A percentile compares a stretch with the other conserved stretches of the same genome.
phyloP scores from a whole-genome alignment of 23 tunicate species.

The Halocynthia roretzi region DNA sequence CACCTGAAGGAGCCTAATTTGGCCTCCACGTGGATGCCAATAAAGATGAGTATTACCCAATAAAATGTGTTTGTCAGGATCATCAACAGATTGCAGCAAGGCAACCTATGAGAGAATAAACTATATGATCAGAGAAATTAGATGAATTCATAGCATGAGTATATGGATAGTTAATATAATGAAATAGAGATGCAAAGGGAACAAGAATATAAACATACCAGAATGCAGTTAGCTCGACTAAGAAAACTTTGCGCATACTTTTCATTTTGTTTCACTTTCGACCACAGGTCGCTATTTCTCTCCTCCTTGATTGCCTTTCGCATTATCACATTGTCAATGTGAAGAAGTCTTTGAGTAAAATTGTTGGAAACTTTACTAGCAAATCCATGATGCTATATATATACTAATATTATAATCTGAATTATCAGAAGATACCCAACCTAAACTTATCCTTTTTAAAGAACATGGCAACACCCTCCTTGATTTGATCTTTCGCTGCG shows the following conservation, averaged over 20 bases:
- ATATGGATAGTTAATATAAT: background rate
- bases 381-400: background rate
- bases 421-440: too few relatives aligned
- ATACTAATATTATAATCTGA: background rate
- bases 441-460: slow-evolving; percentile 49
- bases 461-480: slow-evolving; percentile 84
- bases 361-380: background rate
- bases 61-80: slow-evolving; percentile 35
- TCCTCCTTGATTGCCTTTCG: slow-evolving; percentile 17
- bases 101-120: slow-evolving; percentile 27
- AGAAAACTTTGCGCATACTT: slow-evolving; percentile 8
- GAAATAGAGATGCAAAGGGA: too few relatives aligned
- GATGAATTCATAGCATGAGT: background rate
- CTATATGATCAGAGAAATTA: background rate
- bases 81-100: slow-evolving; percentile 33
- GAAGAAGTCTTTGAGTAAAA: background rate
- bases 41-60: slow-evolving; percentile 85
- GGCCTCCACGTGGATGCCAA: slow-evolving; percentile 86
- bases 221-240: slow-evolving; percentile 4
- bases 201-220: slow-evolving; percentile 2
- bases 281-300: slow-evolving; percentile 13
- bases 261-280: background rate
- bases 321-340: slow-evolving; percentile 13
- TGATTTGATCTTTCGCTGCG: slow-evolving; percentile 50
- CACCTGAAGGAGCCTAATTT: slow-evolving; percentile 68